Conservation (phyloP, 2,113 vertebrate genomes). For the Sapajus apella region DNA sequence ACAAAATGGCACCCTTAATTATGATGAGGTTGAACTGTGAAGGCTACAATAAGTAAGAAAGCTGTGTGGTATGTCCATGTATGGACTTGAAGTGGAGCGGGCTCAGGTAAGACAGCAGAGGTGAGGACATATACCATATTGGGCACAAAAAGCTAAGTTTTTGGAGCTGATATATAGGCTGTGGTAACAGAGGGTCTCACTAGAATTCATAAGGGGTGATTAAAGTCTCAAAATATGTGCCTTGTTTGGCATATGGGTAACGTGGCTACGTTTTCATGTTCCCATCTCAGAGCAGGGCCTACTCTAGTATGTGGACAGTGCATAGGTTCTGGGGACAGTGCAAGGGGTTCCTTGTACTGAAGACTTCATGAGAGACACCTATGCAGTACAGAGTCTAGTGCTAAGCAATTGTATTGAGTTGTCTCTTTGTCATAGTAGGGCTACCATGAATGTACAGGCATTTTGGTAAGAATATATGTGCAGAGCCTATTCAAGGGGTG, state of each 20-base stretch:
- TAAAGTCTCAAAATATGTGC: not conserved
- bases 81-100: not conserved
- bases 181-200: not conserved
- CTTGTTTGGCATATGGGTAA: not conserved
- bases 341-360: not conserved
- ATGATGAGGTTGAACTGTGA: not conserved
- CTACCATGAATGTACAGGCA: not conserved
- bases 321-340: not conserved
- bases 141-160: not conserved
- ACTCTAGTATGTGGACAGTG: not conserved
- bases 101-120: not conserved
- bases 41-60: not conserved
- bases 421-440: not conserved
- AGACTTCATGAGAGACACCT: not conserved
- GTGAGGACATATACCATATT: not conserved
- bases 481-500: not conserved
- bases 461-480: not conserved
- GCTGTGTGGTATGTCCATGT: not conserved
- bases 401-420: not conserved
- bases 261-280: too few species aligned
- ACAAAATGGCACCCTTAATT: not conserved
- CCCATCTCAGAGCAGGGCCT: not conserved
- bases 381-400: not conserved
- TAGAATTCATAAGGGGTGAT: not conserved
- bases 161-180: not conserved